phyloP scores from a whole-genome alignment of 2,888 invertebrate species.

The Perithous albicinctus region DNA sequence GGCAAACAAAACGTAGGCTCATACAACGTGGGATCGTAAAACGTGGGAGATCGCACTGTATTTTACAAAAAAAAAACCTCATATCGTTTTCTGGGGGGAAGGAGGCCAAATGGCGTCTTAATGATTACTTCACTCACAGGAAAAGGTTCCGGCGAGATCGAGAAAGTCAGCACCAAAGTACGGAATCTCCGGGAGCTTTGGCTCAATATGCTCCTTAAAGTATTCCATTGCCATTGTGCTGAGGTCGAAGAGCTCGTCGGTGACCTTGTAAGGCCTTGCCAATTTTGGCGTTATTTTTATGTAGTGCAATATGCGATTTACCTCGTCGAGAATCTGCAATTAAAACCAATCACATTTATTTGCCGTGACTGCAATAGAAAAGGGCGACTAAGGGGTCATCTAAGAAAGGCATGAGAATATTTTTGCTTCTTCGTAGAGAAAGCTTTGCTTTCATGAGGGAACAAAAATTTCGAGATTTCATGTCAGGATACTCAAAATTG shows the following conservation, averaged over 20 bases:
- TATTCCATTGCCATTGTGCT: constrained; percentile 99
- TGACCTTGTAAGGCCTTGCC: constrained; percentile 95
- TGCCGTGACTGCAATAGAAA: background rate
- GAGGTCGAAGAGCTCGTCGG: constrained; percentile 96
- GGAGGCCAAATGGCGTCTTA: background rate
- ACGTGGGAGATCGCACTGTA: constrained; percentile 4
- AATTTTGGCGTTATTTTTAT: constrained; percentile 93
- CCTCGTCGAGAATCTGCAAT: constrained; percentile 94
- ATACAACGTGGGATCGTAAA: background rate
- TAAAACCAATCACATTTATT: constrained; percentile 5
- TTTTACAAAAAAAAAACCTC: constrained; percentile 8
- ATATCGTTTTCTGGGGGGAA: background rate
- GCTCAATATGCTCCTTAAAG: constrained; percentile 97
- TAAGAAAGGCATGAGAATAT: too few relatives aligned
- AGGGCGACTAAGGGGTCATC: too few relatives aligned
- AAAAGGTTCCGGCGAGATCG: constrained; percentile 90
- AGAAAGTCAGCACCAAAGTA: constrained; percentile 95
- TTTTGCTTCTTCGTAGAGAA: too few relatives aligned
- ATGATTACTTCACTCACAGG: constrained; percentile 86
- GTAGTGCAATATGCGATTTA: constrained; percentile 93
- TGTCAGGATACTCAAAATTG: too few relatives aligned
- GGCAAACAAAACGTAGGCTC: constrained; percentile 6
- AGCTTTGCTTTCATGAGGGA: too few relatives aligned
- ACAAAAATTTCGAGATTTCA: too few relatives aligned
- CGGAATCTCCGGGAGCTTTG: constrained; percentile 94